Evolutionary conservation across 2,888 invertebrate species (phyloP).

Genomic region (Stomorhina lunata): DNA sequence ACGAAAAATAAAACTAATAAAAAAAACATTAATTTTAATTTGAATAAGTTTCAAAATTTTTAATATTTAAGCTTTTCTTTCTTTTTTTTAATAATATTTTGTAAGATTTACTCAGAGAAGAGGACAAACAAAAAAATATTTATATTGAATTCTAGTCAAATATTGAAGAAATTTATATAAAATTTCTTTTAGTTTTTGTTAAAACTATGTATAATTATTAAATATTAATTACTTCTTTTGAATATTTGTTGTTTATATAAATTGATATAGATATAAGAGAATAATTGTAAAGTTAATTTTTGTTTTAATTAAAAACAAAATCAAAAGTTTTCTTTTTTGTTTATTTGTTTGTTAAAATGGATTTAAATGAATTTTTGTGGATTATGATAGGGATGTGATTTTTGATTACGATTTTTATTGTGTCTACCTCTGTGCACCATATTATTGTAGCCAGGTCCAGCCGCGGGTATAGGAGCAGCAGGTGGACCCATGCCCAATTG

Average conservation of each 20-base stretch:
- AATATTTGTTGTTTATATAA: no score
- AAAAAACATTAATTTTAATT: neutral
- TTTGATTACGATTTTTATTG: slow-evolving; percentile 80
- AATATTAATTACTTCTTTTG: no score
- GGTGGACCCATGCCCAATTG: slow-evolving; percentile 74
- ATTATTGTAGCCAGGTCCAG: slow-evolving; percentile 75
- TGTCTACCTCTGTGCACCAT: slow-evolving; percentile 81
- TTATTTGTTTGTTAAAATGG: neutral
- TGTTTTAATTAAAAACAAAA: neutral
- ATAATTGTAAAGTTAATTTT: slow-evolving; percentile 22
- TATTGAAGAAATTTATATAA: slow-evolving; percentile 35
- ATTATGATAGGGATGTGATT: slow-evolving; percentile 79
- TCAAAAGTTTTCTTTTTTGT: neutral
- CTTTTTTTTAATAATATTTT: neutral
- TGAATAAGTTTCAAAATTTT: neutral
- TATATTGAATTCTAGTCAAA: neutral
- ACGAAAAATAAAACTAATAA: slow-evolving; percentile 6
- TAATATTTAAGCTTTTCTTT: neutral
- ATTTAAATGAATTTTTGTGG: slow-evolving; percentile 77
- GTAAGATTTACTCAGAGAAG: neutral
- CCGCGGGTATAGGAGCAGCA: slow-evolving; percentile 72
- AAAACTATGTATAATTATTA: slow-evolving; percentile 12
- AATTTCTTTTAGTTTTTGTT: slow-evolving; percentile 23
- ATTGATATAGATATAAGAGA: slow-evolving; percentile 3
- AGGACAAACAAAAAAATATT: slow-evolving; percentile 5